These are phyloP conservation scores for Diarsia dahlii DNA, from an alignment of 2,888 invertebrate genomes.

Conservation along the genomic window DNA sequence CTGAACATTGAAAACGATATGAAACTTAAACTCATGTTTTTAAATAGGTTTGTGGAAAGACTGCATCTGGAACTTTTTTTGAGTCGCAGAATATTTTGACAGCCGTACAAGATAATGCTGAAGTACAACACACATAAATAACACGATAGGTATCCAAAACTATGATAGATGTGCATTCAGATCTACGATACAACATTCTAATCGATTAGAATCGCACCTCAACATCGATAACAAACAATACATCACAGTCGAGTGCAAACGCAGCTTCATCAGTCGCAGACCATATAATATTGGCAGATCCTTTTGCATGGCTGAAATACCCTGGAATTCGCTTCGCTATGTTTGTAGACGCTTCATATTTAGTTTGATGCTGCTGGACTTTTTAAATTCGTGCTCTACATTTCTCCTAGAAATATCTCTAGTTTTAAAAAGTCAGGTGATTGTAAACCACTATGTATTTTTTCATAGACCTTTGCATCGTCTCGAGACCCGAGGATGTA, in stretches of 20 bases:
- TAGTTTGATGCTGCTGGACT: too few species aligned
- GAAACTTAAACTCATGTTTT: neutral
- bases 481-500: neutral
- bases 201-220: conserved; percentile 59
- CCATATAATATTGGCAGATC: neutral
- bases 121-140: conserved; percentile 28
- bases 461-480: neutral
- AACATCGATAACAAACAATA: conserved; percentile 57
- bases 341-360: too few species aligned
- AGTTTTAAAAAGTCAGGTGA: too few species aligned
- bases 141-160: conserved; percentile 32
- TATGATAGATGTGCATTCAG: conserved; percentile 41
- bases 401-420: neutral
- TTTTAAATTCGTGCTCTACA: too few species aligned
- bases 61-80: neutral
- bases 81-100: conserved; percentile 25
- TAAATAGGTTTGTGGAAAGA: too few species aligned
- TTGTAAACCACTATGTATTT: too few species aligned
- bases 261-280: conserved; percentile 58
- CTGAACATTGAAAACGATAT: neutral
- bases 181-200: conserved; percentile 44
- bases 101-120: conserved; percentile 17
- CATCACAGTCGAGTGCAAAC: conserved; percentile 55
- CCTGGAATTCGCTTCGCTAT: neutral
- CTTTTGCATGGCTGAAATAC: neutral